Evolutionary conservation across 2,888 invertebrate species (phyloP).

Genomic region (Hybos culiciformis): DNA sequence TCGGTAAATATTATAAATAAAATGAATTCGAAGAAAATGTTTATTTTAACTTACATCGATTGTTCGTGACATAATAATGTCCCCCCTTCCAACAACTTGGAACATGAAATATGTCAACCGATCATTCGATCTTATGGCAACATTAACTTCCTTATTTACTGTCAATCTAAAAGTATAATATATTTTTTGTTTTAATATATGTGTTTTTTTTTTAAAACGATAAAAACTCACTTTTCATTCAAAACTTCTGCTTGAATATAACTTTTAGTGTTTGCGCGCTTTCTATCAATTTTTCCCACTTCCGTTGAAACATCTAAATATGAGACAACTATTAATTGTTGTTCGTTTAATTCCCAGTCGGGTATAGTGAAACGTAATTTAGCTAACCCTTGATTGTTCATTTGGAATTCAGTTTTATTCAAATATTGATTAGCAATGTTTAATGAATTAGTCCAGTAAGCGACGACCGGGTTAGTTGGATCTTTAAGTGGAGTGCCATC

Average conservation of each 20-base stretch:
- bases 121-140: constrained; percentile 63
- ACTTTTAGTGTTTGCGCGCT: constrained; percentile 25
- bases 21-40: neutral
- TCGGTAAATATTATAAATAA: neutral
- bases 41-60: constrained; percentile 40
- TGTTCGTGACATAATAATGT: constrained; percentile 65
- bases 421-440: constrained; percentile 33
- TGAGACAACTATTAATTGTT: constrained; percentile 40
- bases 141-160: constrained; percentile 59
- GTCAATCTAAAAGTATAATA: constrained; percentile 35
- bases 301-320: constrained; percentile 55
- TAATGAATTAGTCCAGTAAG: constrained; percentile 29
- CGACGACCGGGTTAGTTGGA: constrained; percentile 41
- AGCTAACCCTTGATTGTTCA: constrained; percentile 26
- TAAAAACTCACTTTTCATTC: constrained; percentile 37
- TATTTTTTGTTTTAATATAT: neutral
- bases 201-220: neutral
- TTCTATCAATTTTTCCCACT: constrained; percentile 29
- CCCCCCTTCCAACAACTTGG: constrained; percentile 71
- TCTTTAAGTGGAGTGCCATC: constrained; percentile 53
- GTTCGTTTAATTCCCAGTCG: constrained; percentile 26
- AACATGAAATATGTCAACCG: constrained; percentile 67
- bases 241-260: constrained; percentile 37
- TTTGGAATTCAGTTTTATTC: constrained; percentile 25
- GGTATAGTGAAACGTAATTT: constrained; percentile 33